Conservation (phyloP, 2,888 invertebrate genomes). For the Pelosia muscerda region DNA sequence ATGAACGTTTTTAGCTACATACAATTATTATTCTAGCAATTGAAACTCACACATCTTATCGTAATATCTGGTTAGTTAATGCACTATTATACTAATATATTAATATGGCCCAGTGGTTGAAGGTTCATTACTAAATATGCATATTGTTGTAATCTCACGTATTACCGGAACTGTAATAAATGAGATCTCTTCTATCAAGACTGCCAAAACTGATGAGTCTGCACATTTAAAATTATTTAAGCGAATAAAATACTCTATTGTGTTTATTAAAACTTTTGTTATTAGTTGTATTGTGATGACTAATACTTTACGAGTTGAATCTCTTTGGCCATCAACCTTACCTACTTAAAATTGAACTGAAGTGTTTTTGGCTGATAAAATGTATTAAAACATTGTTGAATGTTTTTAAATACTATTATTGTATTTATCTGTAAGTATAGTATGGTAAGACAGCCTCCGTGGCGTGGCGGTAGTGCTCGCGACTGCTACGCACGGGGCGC, state of each 20-base stretch:
- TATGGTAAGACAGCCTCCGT: no score
- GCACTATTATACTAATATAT: background rate
- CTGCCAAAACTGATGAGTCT: background rate
- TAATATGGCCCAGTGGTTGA: background rate
- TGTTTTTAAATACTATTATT: no score
- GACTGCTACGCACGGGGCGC: no score
- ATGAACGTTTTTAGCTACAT: no score
- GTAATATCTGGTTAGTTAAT: slow-evolving; percentile 3
- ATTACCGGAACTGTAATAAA: background rate
- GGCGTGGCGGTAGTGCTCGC: no score
- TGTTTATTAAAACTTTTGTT: background rate
- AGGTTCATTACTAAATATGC: background rate
- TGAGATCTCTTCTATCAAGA: background rate
- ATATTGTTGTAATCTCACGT: slow-evolving; percentile 6
- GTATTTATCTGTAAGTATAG: no score
- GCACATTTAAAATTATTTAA: background rate
- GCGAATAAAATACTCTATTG: background rate
- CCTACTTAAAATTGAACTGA: background rate
- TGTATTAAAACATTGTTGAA: no score
- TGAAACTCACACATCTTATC: background rate
- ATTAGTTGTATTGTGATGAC: background rate
- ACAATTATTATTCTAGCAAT: background rate
- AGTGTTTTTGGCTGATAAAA: background rate
- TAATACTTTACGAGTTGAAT: background rate
- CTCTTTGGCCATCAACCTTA: background rate